Evolutionary conservation across 1,140 invertebrate genomes (phyloP).

Genomic region (Drosophila kohkoa): DNA sequence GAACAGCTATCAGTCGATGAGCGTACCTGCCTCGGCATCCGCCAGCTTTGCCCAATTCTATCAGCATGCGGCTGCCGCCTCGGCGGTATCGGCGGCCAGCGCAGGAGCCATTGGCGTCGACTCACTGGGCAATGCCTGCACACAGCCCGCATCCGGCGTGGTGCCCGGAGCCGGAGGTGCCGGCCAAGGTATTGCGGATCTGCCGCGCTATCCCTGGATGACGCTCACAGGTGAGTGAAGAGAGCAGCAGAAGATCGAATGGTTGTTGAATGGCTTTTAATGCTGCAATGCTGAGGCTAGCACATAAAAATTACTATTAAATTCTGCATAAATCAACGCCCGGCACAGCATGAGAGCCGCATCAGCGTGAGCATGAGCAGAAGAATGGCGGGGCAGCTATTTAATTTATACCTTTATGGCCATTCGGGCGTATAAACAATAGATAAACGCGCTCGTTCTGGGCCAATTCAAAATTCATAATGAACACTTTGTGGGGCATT

Average conservation of each 20-base stretch:
- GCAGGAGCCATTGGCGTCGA: conserved; percentile 86
- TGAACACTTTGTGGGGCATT: conserved; percentile 76
- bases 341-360: conserved; percentile 4
- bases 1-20: conserved; percentile 85
- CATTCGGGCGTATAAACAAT: conserved; percentile 75
- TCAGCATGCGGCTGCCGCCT: conserved; percentile 91
- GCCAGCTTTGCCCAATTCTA: conserved; percentile 92
- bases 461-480: conserved; percentile 73
- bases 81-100: conserved; percentile 86
- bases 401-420: conserved; percentile 58
- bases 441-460: conserved; percentile 73
- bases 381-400: conserved; percentile 15
- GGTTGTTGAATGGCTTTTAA: not conserved
- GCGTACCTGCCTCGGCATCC: conserved; percentile 82
- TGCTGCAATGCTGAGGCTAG: not conserved
- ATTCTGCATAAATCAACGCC: conserved; percentile 59
- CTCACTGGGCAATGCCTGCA: conserved; percentile 85
- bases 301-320: conserved; percentile 51
- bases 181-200: conserved; percentile 91
- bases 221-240: conserved; percentile 93
- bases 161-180: conserved; percentile 86
- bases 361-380: no score
- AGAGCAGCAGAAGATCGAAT: not conserved
- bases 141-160: conserved; percentile 87
- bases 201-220: conserved; percentile 98